These are phyloP conservation scores for Odontocerum albicorne DNA, from an alignment of 2,888 invertebrate species.

Conservation along the genomic window DNA sequence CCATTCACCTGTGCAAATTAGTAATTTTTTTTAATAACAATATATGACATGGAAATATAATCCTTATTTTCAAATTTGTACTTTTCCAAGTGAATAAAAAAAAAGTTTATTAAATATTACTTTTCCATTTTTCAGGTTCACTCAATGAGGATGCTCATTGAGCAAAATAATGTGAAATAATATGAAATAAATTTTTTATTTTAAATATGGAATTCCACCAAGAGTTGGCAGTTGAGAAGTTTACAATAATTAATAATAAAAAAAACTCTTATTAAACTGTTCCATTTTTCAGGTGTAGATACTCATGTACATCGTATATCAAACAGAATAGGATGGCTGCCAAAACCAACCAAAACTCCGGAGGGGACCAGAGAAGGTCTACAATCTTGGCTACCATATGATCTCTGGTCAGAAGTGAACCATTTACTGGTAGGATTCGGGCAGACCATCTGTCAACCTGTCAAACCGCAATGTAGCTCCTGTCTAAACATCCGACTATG, in stretches of 20 bases:
- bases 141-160: too few relatives aligned
- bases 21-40: too few relatives aligned
- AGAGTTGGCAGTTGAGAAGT: too few relatives aligned
- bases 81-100: too few relatives aligned
- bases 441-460: constrained; percentile 86
- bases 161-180: too few relatives aligned
- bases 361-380: constrained; percentile 84
- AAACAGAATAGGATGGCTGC: constrained; percentile 89
- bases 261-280: background rate
- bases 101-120: too few relatives aligned
- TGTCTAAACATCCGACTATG: constrained; percentile 86
- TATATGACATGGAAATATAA: too few relatives aligned
- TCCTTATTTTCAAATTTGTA: too few relatives aligned
- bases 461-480: constrained; percentile 76
- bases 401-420: constrained; percentile 86
- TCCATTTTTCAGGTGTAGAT: constrained; percentile 73
- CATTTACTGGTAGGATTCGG: constrained; percentile 96
- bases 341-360: constrained; percentile 72
- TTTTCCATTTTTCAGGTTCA: too few relatives aligned
- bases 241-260: background rate
- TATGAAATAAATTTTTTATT: too few relatives aligned
- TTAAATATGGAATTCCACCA: too few relatives aligned
- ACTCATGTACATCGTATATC: constrained; percentile 96
- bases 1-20: too few relatives aligned
- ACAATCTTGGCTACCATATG: constrained; percentile 86